phyloP scores from a whole-genome alignment of 2,888 invertebrate genomes.

The Electrophaes corylata region DNA sequence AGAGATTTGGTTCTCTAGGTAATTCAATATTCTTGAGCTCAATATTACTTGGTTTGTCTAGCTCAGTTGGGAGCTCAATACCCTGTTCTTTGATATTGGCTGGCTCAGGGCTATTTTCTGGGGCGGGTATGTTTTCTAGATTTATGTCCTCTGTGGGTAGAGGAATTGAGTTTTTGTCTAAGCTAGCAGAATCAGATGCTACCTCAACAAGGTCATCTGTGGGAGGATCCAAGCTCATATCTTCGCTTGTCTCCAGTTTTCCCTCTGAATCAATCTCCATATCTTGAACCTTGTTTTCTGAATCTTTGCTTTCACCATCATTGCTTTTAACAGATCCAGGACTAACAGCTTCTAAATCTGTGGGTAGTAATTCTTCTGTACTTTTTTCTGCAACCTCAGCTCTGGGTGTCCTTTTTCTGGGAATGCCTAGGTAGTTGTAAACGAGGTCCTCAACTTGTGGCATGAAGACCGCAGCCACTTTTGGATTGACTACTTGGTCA shows the following conservation, averaged over 20 bases:
- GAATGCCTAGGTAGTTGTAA: constrained; percentile 93
- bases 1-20: constrained; percentile 58
- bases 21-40: constrained; percentile 67
- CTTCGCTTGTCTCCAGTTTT: constrained; percentile 44
- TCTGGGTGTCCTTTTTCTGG: constrained; percentile 84
- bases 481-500: constrained; percentile 97
- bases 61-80: constrained; percentile 65
- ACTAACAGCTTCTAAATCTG: constrained; percentile 92
- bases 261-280: constrained; percentile 55
- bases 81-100: constrained; percentile 57
- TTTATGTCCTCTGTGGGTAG: constrained; percentile 68
- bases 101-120: constrained; percentile 73
- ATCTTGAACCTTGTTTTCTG: constrained; percentile 51
- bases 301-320: constrained; percentile 49
- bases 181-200: constrained; percentile 43
- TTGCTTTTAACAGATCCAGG: constrained; percentile 90
- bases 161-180: constrained; percentile 63
- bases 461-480: constrained; percentile 93
- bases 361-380: constrained; percentile 86
- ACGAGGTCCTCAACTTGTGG: constrained; percentile 96
- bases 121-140: constrained; percentile 64
- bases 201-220: constrained; percentile 31
- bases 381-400: constrained; percentile 66
- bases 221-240: constrained; percentile 26
- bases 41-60: constrained; percentile 54